phyloP scores from a whole-genome alignment of 1,140 invertebrate genomes.

The Rhopalosiphum padi region DNA sequence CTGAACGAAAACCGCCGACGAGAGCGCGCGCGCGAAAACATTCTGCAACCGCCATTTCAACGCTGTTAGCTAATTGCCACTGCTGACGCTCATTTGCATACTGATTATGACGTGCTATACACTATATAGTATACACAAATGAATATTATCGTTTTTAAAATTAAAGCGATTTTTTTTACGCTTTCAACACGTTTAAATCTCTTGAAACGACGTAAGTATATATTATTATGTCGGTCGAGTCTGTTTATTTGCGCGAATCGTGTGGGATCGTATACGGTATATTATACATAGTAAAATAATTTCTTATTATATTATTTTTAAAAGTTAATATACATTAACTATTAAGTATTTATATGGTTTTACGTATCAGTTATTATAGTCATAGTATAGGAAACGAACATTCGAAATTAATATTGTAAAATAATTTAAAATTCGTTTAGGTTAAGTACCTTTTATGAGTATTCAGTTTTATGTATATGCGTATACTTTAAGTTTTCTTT shows the following conservation, averaged over 20 bases:
- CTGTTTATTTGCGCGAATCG: neutral
- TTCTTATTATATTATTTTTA: neutral
- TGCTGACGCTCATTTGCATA: neutral
- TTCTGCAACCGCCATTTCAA: neutral
- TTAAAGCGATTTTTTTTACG: constrained; percentile 6
- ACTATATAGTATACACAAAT: neutral
- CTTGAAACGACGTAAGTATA: neutral
- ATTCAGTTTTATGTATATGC: too few species aligned
- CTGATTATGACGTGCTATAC: neutral
- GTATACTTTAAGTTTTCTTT: neutral
- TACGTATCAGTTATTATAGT: neutral
- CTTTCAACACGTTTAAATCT: constrained; percentile 2
- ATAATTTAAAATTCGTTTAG: neutral
- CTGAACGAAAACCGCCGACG: neutral
- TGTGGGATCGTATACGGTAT: neutral
- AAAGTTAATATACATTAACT: neutral
- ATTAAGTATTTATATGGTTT: neutral
- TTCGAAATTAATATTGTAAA: neutral
- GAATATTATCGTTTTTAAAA: neutral
- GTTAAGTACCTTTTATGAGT: neutral
- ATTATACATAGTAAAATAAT: neutral
- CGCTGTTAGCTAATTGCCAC: neutral
- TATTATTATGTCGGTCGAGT: neutral
- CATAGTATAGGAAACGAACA: neutral
- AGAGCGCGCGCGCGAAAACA: neutral